Evolutionary conservation across 2,888 invertebrate species (phyloP), one percentile per base, ranked within the genome.

Genomic region (Smittia sp.): DNA sequence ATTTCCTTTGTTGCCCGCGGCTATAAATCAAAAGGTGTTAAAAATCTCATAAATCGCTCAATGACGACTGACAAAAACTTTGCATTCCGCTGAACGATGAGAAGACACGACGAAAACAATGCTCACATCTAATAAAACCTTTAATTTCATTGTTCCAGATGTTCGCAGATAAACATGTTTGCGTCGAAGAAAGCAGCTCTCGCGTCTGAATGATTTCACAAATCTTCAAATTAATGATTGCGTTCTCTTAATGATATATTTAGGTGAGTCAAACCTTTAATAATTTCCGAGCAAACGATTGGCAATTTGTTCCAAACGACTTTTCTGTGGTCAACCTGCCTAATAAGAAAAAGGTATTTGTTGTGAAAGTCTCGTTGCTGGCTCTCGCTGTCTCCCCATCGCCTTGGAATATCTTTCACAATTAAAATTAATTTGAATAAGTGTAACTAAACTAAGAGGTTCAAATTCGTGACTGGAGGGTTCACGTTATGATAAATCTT

Each of bases 381-480:
- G 6, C 6, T 38, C 52, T 52, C 15, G 22, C 9, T n/a, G 58
- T 58, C 58, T 58, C 58, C 3, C 58, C 6, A 22, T 58, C 20
- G 58, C 15, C n/a, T 15, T 52, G 6, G 15, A 52, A 52, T 39
- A 13, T 39, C 39, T 39, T 39, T 39, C 39, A 52, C 58, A 58
- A 58, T 58, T 58, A 58, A 58, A 58, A 58, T 46, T 58, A 58
- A 58, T 58, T 58, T 22, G 22, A 58, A 58, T 58, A 22, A 58
- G 22, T 58, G 58, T 58, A 58, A 46, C 46, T 15, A 27, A 65
- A 15, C 22, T 15, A 27, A 65, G n/a, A 41, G 38, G 67, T 67
- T 67, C 67, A 67, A n/a, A 67, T 67, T 67, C 67, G 67, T 67
- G 67, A 67, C 67, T 66, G 1, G 22, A 67, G 38, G 39, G 39